Percentiles rank a stretch among this genome's conserved stretches.
phyloP scores from a whole-genome alignment of 1,140 invertebrate species.

The Tetramorium parvispinum region DNA sequence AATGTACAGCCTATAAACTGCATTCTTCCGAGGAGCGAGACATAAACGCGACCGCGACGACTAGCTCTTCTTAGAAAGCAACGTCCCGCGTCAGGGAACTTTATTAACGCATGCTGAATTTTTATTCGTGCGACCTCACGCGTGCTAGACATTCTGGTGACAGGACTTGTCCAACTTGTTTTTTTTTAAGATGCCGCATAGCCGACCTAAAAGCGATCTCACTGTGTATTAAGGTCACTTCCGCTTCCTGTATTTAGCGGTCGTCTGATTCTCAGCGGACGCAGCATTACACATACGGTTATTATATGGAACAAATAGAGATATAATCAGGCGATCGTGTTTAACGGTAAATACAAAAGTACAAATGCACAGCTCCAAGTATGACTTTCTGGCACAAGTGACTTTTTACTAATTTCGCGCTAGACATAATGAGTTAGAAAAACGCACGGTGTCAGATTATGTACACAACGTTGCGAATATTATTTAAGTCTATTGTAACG shows the following conservation, averaged over 20 bases:
- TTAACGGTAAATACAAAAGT: background rate
- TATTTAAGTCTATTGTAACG: slow-evolving; percentile 5
- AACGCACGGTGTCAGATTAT: background rate
- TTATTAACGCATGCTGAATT: slow-evolving; percentile 47
- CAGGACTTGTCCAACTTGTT: background rate
- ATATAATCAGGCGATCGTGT: background rate
- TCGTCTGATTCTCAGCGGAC: slow-evolving; percentile 4
- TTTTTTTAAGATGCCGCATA: background rate
- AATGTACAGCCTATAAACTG: slow-evolving; percentile 45
- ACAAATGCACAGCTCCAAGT: background rate
- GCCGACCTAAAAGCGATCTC: slow-evolving; percentile 19
- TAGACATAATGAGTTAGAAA: slow-evolving; percentile 29
- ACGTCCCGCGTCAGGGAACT: background rate
- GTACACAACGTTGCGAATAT: background rate
- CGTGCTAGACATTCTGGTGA: background rate
- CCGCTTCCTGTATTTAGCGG: background rate
- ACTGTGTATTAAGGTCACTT: slow-evolving; percentile 18
- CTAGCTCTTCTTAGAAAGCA: slow-evolving; percentile 23
- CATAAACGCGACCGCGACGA: slow-evolving; percentile 31
- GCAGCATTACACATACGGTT: background rate
- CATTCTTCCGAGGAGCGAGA: slow-evolving; percentile 26
- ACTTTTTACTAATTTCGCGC: slow-evolving; percentile 18
- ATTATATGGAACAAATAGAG: slow-evolving; percentile 16
- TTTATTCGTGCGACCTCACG: slow-evolving; percentile 22
- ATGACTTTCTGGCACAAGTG: background rate